Base-by-base conservation (phyloP, 2,797 vertebrate species). In the Fringilla coelebs region DNA sequence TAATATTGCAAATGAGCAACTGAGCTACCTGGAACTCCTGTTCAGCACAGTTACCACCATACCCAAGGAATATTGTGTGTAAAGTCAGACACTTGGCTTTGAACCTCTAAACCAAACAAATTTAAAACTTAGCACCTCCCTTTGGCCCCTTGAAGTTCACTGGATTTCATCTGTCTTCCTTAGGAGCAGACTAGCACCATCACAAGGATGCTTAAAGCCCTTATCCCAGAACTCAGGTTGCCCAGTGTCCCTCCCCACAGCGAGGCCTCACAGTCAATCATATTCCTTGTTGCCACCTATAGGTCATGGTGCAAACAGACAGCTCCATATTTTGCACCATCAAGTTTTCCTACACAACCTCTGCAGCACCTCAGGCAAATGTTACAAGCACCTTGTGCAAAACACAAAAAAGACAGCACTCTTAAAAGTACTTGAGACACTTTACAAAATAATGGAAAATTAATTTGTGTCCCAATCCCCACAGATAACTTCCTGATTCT, bases 251-350 rank as follows among this genome's bases (percentile, higher is more conserved):
- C 41, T 41, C 41, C 7, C 21, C 28, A 19, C 28, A 8, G 11
- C 6, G 10, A 45, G 7, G 8, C 11, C 18, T 36, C 0, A 1
- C 9, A 73, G 34, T 31, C 41, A 45, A 0, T 17, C 24, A 31
- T 10, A 19, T 15, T 70, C 55, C 51, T 62, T 68, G 25, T 26
- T 94, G 55, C 31, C 57, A 58, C 9, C 60, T 34, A 13, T 22
- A 67, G 32, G 43, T 34, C 45, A 28, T 2, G 12, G 11, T 32
- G 54, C 26, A 43, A 79, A 45, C 15, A 36, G 10, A 62, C 21
- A 60, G 52, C 17, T 66, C 51, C 2, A 0, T 12, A 25, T 4
- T 70, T 31, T 38, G 34, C 1, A 46, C 6, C 8, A 29, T 1
- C 4, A 14, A 3, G 10, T 24, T 36, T 20, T 54, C 36, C 40